Evolutionary conservation across 2,113 vertebrate genomes (phyloP).

Genomic region (Oplegnathus fasciatus): DNA sequence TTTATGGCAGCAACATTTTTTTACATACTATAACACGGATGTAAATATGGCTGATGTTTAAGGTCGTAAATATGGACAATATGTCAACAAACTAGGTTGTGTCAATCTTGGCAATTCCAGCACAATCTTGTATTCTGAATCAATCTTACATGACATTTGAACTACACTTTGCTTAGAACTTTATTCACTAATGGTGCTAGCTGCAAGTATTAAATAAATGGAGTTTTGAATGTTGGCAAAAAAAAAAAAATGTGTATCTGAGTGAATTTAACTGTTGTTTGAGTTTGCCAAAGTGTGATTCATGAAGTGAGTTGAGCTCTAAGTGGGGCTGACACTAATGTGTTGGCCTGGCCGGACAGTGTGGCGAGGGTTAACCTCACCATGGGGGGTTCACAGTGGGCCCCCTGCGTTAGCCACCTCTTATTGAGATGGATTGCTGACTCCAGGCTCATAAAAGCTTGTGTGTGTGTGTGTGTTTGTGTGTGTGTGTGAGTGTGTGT

Average conservation of each 20-base stretch:
- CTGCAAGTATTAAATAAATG: neutral
- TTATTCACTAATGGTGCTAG: neutral
- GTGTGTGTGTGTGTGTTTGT: constrained; percentile 15
- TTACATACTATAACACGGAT: neutral
- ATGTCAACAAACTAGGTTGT: neutral
- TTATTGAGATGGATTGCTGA: constrained; percentile 76
- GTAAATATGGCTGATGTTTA: neutral
- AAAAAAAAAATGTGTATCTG: neutral
- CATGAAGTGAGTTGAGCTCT: constrained; percentile 31
- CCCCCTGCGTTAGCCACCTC: constrained; percentile 26
- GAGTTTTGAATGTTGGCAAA: constrained; percentile 1
- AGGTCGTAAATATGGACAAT: too few species aligned
- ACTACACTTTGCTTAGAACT: neutral
- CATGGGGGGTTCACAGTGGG: constrained; percentile 46
- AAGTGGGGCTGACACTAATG: constrained; percentile 66
- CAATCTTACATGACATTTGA: neutral
- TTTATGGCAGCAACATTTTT: neutral
- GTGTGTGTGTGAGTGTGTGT: constrained; percentile 12
- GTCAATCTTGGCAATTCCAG: neutral
- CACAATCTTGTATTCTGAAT: neutral
- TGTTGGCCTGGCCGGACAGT: constrained; percentile 20
- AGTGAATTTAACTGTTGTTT: neutral
- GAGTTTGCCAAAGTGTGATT: constrained; percentile 8
- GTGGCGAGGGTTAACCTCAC: constrained; percentile 62
- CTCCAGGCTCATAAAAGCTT: constrained; percentile 38